Conservation (phyloP, 1,140 invertebrate species). For the Odontomachus brunneus region DNA sequence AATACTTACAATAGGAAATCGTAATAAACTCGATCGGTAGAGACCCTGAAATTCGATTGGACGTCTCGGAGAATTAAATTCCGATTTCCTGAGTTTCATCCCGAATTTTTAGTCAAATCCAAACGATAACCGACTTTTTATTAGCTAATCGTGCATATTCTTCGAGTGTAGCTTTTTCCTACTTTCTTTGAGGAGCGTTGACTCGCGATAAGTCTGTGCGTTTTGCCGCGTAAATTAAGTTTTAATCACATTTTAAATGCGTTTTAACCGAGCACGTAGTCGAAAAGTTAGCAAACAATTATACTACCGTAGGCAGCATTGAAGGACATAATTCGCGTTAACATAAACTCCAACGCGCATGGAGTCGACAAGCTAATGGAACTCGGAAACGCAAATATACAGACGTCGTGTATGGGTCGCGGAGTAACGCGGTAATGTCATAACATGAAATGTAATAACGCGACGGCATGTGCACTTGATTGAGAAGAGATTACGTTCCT, state of each 20-base stretch:
- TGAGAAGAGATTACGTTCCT: slow-evolving; percentile 24
- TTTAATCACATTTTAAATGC: not conserved
- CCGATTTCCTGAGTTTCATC: too few relatives aligned
- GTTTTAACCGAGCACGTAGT: not conserved
- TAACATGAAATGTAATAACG: slow-evolving; percentile 34
- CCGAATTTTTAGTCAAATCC: too few relatives aligned
- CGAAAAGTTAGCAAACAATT: slow-evolving; percentile 21
- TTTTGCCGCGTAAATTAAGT: not conserved
- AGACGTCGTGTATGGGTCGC: not conserved
- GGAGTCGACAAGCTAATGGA: not conserved
- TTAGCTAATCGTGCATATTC: too few relatives aligned
- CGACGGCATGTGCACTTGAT: not conserved
- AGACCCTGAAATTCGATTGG: too few relatives aligned
- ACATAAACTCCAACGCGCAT: slow-evolving; percentile 14
- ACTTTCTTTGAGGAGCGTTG: too few relatives aligned
- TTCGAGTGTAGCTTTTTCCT: too few relatives aligned
- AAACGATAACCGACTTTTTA: too few relatives aligned
- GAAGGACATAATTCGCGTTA: slow-evolving; percentile 31
- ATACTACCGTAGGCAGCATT: not conserved
- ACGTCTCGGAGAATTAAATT: too few relatives aligned
- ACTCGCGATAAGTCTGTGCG: not conserved
- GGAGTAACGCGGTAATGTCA: not conserved
- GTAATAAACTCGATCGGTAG: too few relatives aligned
- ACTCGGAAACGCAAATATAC: slow-evolving; percentile 33
- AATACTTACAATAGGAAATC: too few relatives aligned